Evolutionary conservation across 2,113 vertebrate species (phyloP).

Genomic region (Jacana jacana): DNA sequence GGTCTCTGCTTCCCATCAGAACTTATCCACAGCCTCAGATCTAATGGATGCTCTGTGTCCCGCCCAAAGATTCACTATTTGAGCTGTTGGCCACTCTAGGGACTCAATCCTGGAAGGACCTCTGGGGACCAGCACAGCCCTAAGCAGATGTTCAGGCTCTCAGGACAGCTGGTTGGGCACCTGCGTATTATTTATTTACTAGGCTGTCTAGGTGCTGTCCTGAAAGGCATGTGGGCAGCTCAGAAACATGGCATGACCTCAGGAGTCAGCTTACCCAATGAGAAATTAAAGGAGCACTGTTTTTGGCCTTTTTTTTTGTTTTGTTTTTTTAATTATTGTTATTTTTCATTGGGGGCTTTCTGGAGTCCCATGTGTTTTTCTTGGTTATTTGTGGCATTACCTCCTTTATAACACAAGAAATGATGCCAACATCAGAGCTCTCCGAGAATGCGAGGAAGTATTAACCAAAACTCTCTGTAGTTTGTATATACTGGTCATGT

Average conservation of each 20-base stretch:
- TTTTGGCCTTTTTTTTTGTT: too few relatives aligned
- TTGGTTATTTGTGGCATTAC: not conserved
- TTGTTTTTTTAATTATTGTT: not conserved
- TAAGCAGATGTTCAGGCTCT: not conserved
- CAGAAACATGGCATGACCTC: not conserved
- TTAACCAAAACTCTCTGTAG: not conserved
- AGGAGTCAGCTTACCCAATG: not conserved
- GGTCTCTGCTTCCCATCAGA: not conserved
- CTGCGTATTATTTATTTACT: not conserved
- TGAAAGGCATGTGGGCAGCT: not conserved
- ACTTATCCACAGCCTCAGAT: not conserved
- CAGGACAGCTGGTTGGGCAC: not conserved
- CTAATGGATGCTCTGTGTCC: not conserved
- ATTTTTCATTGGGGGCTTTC: not conserved
- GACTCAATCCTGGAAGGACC: not conserved
- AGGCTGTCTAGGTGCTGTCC: not conserved
- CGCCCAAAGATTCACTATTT: not conserved
- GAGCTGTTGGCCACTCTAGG: not conserved
- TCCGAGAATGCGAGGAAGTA: not conserved
- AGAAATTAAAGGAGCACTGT: not conserved
- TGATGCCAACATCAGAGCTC: not conserved
- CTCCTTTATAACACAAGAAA: not conserved
- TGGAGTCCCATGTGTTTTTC: not conserved
- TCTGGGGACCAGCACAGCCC: not conserved
- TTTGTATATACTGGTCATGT: not conserved